Percentiles rank a stretch among this genome's conserved stretches.
Evolutionary conservation across 2,797 vertebrate genomes (phyloP).

Genomic region (Brachyalestes nurse): DNA sequence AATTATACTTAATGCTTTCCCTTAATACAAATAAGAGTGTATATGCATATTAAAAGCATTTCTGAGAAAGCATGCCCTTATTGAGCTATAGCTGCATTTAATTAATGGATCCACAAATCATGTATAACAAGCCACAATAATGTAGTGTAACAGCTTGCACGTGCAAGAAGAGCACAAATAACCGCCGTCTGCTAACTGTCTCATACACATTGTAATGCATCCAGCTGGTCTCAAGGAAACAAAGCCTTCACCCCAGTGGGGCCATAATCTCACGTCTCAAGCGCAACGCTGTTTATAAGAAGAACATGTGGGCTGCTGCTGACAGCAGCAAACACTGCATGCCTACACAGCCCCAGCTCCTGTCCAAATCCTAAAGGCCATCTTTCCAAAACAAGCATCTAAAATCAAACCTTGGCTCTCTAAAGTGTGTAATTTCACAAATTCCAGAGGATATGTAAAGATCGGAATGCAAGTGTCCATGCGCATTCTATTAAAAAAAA

Average conservation of each 20-base stretch:
- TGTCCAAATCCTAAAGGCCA: slow-evolving; percentile 19
- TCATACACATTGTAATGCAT: neutral
- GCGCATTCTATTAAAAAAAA: neutral
- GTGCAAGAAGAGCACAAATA: neutral
- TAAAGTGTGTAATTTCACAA: slow-evolving; percentile 11
- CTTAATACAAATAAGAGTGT: neutral
- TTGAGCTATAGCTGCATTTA: neutral
- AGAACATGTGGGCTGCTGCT: slow-evolving; percentile 37
- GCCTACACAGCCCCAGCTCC: slow-evolving; percentile 15
- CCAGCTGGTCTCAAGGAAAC: slow-evolving; percentile 3
- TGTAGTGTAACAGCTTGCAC: neutral
- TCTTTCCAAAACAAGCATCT: neutral
- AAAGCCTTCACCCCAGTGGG: slow-evolving; percentile 17
- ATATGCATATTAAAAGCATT: neutral
- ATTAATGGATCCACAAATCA: neutral
- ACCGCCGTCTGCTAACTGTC: neutral
- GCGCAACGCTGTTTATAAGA: slow-evolving; percentile 47
- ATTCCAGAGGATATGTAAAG: slow-evolving; percentile 15
- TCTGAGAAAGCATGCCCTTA: neutral
- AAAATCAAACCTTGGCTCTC: slow-evolving; percentile 11
- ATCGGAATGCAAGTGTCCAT: neutral
- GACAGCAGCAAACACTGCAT: slow-evolving; percentile 14
- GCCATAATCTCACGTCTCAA: slow-evolving; percentile 34
- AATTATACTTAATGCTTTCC: neutral
- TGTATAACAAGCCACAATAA: neutral